These are phyloP conservation scores for Meiosimyza platycephala DNA, from an alignment of 2,888 invertebrate species.

Conservation along the genomic window DNA sequence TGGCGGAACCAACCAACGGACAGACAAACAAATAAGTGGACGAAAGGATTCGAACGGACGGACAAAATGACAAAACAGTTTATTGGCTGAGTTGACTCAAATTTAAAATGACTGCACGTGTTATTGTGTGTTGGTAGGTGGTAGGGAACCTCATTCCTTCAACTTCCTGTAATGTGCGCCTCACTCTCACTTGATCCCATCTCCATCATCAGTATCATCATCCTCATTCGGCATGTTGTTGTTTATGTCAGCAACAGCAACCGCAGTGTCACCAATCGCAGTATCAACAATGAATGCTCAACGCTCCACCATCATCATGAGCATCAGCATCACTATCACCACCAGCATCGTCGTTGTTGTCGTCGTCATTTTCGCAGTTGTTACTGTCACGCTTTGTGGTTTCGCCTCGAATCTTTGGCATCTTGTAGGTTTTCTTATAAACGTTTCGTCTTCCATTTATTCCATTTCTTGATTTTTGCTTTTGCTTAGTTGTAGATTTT, in stretches of 20 bases:
- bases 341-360: too few relatives aligned
- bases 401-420: not conserved
- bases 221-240: constrained; percentile 51
- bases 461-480: constrained; percentile 24
- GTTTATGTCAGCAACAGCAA: constrained; percentile 53
- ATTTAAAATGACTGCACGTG: too few relatives aligned
- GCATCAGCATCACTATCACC: constrained; percentile 4
- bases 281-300: not conserved
- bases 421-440: constrained; percentile 3
- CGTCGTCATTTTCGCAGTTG: constrained; percentile 44
- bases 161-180: too few relatives aligned
- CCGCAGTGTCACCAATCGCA: constrained; percentile 48
- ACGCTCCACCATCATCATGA: constrained; percentile 38
- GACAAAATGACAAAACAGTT: too few relatives aligned
- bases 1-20: too few relatives aligned
- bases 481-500: constrained; percentile 21
- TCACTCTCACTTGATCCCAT: constrained; percentile 23
- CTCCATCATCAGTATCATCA: constrained; percentile 43
- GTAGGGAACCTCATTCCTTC: too few relatives aligned
- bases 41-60: too few relatives aligned
- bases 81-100: too few relatives aligned
- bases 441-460: not conserved
- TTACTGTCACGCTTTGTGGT: constrained; percentile 38
- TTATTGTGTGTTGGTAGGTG: too few relatives aligned
- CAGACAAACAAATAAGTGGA: too few relatives aligned